Base-by-base conservation (phyloP, 2,797 vertebrate genomes). In the Octomys mimax region DNA sequence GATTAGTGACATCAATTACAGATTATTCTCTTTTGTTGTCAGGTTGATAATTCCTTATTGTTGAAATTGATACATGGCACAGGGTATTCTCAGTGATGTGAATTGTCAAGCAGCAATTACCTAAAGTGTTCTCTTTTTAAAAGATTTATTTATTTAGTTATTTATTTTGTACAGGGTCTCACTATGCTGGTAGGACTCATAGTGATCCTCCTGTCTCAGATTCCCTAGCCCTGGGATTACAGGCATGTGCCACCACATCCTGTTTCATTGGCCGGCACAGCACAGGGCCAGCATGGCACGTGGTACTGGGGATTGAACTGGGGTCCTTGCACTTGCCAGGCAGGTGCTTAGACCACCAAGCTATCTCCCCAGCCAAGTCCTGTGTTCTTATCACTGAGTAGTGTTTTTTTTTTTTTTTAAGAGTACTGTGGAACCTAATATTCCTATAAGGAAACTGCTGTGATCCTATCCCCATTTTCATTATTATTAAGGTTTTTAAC, bases 401-500 rank as follows among this genome's bases (percentile, higher is more conserved):
- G 31, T 82, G 87, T 73, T 73, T 96, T 97, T 57, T 54, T 54
- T 3, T 54, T 54, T 96, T 97, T 91, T 96, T 97, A 81, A 96
- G 95, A 97, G 96, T 95, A 94, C 96, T 97, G 91, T 89, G 96
- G 96, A 80, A 95, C 61, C 5, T 90, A 86, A 77, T 96, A 96
- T 97, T 97, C 96, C 95, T 98, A 92, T 92, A 97, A 92, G 89
- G 90, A 95, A 97, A 95, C 96, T 96, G 98, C 97, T 94, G 96
- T 96, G 95, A 96, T 97, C 94, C 96, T 92, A 83, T 92, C 96
- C 59, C 57, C 28, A 1, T 64, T 82, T 83, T 93, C 96, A 70
- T 14, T 68, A 89, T 61, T 90, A 78, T 95, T 19, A 52, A 96
- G 97, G 87, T 97, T 96, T 97, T 46, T 2, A 92, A 95, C 80